Base-by-base conservation (phyloP, 2,113 vertebrate genomes). In the Reinhardtius hippoglossoides region DNA sequence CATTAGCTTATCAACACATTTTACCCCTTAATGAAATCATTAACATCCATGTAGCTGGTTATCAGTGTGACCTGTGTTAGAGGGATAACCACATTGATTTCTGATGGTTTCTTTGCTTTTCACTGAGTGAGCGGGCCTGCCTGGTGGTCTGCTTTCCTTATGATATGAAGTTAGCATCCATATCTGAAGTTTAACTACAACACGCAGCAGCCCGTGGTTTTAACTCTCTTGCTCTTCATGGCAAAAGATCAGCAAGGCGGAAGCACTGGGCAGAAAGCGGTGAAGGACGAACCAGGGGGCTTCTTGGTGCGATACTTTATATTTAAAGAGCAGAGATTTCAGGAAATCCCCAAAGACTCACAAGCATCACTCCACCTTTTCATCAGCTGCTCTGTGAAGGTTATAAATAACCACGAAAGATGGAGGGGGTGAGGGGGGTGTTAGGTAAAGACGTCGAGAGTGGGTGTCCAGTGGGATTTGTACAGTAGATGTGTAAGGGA, bases 351-450 rank as follows among this genome's bases (percentile, higher is more conserved):
- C 24, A 35, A 67, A 77, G 84, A 82, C 74, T 57, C 55, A 9
- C 15, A 18, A 80, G 60, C 55, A 40, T 69, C 57, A 69, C 73
- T 88, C 69, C 57, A 76, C 80, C 77, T 68, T 81, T 87, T 82
- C 63, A 82, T 76, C 67, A 58, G 31, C 64, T 14, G 55, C 70
- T 86, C 35, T 14, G 18, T 27, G 70, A 20, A n/a, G 63, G 58
- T 58, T 87, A 87, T 84, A 88, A 88, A 90, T 89, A 90, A 80
- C 87, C 56, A 57, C 54, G 71, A 37, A 42, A 56, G 70, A 71
- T 31, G 60, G 67, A 37, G 67, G 57, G 50, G 71, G 56, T 18
- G 67, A 31, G 40, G 74, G 66, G 55, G 21, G 27, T 0, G 55
- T 21, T 23, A 18, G 40, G 40, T 42, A 37, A 55, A 61, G 61